These are phyloP conservation scores for Strigamia crassipes DNA, from an alignment of 2,888 invertebrate genomes.

Conservation along the genomic window DNA sequence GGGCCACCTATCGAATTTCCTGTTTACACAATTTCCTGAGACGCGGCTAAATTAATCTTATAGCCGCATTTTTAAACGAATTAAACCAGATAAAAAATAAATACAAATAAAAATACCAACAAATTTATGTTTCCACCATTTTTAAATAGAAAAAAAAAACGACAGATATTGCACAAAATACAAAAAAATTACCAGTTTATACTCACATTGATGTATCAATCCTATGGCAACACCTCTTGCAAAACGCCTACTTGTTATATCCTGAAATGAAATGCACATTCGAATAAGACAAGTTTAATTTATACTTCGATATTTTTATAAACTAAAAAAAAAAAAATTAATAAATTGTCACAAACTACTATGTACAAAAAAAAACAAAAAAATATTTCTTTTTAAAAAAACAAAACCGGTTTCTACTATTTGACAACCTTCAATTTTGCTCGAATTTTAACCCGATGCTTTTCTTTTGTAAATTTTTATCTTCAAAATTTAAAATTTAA, in stretches of 20 bases:
- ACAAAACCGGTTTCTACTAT: neutral
- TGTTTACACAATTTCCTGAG: slow-evolving; percentile 20
- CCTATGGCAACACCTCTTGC: slow-evolving; percentile 25
- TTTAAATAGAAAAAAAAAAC: too few relatives aligned
- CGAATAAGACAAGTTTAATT: neutral
- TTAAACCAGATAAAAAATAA: neutral
- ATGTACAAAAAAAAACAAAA: neutral
- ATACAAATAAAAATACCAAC: neutral
- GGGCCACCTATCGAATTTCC: slow-evolving; percentile 30
- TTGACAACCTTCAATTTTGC: slow-evolving; percentile 17
- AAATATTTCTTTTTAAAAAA: neutral
- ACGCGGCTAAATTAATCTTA: slow-evolving; percentile 18
- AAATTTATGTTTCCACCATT: neutral
- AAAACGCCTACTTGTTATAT: slow-evolving; percentile 22
- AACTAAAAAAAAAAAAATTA: neutral
- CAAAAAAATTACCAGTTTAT: slow-evolving; percentile 4
- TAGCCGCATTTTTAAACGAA: neutral
- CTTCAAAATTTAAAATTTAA: neutral
- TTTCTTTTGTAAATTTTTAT: neutral
- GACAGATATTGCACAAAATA: neutral
- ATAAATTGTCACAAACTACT: neutral
- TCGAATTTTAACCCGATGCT: neutral
- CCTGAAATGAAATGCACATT: slow-evolving; percentile 6
- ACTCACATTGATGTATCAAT: slow-evolving; percentile 23
- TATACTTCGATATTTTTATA: neutral